phyloP scores from a whole-genome alignment of 2,888 invertebrate species.

The Caenorhabditis doughertyi region DNA sequence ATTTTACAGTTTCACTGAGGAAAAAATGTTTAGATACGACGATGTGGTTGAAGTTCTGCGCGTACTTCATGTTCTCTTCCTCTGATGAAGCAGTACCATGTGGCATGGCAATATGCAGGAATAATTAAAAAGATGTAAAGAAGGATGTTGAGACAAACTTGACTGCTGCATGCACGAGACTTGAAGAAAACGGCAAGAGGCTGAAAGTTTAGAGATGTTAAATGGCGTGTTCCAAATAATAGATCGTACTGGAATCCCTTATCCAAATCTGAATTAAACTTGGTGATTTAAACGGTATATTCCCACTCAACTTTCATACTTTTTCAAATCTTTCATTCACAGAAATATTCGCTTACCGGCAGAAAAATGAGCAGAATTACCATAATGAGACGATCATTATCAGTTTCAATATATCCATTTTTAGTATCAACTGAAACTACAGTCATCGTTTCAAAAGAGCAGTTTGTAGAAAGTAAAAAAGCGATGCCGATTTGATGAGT shows the following conservation, averaged over 20 bases:
- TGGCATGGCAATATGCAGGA: constrained; percentile 58
- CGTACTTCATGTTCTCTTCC: constrained; percentile 59
- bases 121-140: constrained; percentile 54
- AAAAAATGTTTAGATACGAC: not conserved
- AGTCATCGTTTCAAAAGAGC: constrained; percentile 34
- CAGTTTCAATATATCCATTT: constrained; percentile 59
- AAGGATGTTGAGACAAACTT: constrained; percentile 50
- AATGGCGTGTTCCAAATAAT: too few relatives aligned
- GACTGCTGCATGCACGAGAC: constrained; percentile 51
- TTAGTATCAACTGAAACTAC: constrained; percentile 54
- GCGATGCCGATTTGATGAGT: constrained; percentile 46
- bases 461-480: constrained; percentile 1
- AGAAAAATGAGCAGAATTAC: constrained; percentile 56
- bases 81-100: constrained; percentile 58
- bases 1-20: too few relatives aligned
- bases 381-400: constrained; percentile 63
- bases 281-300: too few relatives aligned
- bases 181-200: constrained; percentile 64
- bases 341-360: constrained; percentile 37
- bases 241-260: too few relatives aligned
- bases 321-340: not conserved
- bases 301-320: too few relatives aligned
- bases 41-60: constrained; percentile 35
- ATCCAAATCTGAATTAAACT: too few relatives aligned
- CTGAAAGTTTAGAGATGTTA: constrained; percentile 45